Evolutionary conservation across 2,888 invertebrate genomes (phyloP).

Genomic region (Heliconius cydno): DNA sequence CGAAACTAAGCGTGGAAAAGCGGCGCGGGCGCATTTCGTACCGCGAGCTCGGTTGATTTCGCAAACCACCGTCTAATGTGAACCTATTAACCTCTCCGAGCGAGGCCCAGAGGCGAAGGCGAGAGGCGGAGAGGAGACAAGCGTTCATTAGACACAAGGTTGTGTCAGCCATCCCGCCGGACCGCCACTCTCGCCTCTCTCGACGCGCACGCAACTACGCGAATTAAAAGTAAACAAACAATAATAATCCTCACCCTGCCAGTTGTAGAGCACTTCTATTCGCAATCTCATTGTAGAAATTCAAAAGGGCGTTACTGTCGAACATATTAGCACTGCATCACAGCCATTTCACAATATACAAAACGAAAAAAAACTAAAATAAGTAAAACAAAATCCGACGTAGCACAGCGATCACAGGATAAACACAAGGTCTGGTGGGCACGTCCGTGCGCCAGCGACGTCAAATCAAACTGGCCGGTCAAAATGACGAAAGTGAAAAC

Average conservation of each 20-base stretch:
- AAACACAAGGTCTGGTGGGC: slow-evolving; percentile 76
- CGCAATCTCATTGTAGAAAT: slow-evolving; percentile 82
- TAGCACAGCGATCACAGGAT: slow-evolving; percentile 77
- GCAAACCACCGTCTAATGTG: slow-evolving; percentile 83
- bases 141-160: slow-evolving; percentile 82
- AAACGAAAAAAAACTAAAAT: slow-evolving; percentile 48
- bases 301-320: slow-evolving; percentile 78
- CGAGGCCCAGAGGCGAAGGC: slow-evolving; percentile 80
- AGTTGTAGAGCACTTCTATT: slow-evolving; percentile 82
- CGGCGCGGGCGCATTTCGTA: slow-evolving; percentile 69
- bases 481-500: slow-evolving; percentile 84
- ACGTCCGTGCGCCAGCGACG: slow-evolving; percentile 83
- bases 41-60: slow-evolving; percentile 73
- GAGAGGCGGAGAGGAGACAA: slow-evolving; percentile 79
- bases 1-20: slow-evolving; percentile 75
- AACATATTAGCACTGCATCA: slow-evolving; percentile 83
- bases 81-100: slow-evolving; percentile 83
- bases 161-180: slow-evolving; percentile 68
- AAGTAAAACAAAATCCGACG: slow-evolving; percentile 75
- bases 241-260: slow-evolving; percentile 75
- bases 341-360: slow-evolving; percentile 77
- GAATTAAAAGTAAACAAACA: slow-evolving; percentile 72
- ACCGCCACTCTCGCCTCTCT: slow-evolving; percentile 50
- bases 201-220: slow-evolving; percentile 40
- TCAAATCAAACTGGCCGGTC: slow-evolving; percentile 83